A percentile compares a stretch with the other conserved stretches of the same genome.
phyloP scores from a whole-genome alignment of 1,140 invertebrate species.

The Caenorhabditis elegans region WBcel235 BX284606.5:2079501-2080000 shows the following conservation, averaged over 20 bases:
- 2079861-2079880: background rate
- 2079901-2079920: background rate
- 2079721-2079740: background rate
- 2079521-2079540: too few relatives aligned
- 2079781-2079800: too few relatives aligned
- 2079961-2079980: constrained; percentile 6
- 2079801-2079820: background rate
- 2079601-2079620: too few relatives aligned
- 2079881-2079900: background rate
- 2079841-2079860: background rate
- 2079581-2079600: background rate
- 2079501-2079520: too few relatives aligned
- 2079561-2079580: too few relatives aligned
- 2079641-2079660: background rate
- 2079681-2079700: background rate
- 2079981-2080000: background rate
- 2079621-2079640: background rate
- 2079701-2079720: background rate
- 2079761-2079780: background rate
- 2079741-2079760: background rate
- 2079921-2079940: background rate
- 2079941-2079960: background rate
- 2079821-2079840: background rate
- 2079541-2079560: too few relatives aligned
- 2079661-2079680: background rate